These are phyloP conservation scores for Xiphophorus maculatus DNA, from an alignment of 2,113 vertebrate species.

Conservation along the genomic window DNA sequence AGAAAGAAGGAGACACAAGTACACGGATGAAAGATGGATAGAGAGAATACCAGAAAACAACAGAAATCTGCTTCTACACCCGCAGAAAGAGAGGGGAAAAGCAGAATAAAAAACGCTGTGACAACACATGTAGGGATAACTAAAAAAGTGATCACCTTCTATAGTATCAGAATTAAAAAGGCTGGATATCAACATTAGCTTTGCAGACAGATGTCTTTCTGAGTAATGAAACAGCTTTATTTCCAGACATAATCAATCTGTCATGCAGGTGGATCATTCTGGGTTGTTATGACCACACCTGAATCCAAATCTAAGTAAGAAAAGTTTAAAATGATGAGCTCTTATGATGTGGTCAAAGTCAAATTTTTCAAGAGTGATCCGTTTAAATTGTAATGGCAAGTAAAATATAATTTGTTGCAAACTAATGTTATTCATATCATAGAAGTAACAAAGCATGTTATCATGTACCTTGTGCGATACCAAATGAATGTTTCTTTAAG, in stretches of 20 bases:
- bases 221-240: background rate
- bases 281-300: background rate
- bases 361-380: background rate
- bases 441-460: too few species aligned
- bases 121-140: background rate
- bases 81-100: background rate
- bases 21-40: too few species aligned
- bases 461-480: too few species aligned
- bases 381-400: background rate
- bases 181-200: background rate
- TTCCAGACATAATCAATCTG: background rate
- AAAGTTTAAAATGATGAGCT: background rate
- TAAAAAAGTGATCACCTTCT: too few species aligned
- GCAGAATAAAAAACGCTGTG: background rate
- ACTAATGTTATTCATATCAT: background rate
- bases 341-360: background rate
- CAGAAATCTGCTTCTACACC: too few species aligned
- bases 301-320: background rate
- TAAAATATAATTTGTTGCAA: background rate
- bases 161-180: background rate
- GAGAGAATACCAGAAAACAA: too few species aligned
- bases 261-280: background rate
- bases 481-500: too few species aligned
- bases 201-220: background rate
- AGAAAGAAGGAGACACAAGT: too few species aligned